Percentiles rank a stretch among this genome's conserved stretches.
Evolutionary conservation across 1,140 invertebrate species (phyloP).

Genomic region (Hirudo medicinalis): DNA sequence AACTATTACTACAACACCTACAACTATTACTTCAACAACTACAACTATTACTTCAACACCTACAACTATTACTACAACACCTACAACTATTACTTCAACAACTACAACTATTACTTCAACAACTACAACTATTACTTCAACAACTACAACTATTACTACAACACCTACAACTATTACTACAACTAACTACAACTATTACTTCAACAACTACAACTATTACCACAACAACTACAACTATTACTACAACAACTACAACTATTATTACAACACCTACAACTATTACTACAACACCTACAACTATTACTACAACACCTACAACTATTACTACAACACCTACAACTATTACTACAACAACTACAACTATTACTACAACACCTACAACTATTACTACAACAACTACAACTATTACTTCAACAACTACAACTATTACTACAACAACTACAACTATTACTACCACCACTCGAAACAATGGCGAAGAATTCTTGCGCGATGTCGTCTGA

Average conservation of each 20-base stretch:
- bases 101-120: neutral
- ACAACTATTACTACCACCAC: neutral
- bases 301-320: neutral
- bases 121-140: no score
- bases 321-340: neutral
- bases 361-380: neutral
- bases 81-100: neutral
- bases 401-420: no score
- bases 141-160: neutral
- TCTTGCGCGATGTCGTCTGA: no score
- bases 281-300: neutral
- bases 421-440: neutral
- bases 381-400: slow-evolving; percentile 4
- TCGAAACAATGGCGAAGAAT: neutral
- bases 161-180: neutral
- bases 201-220: neutral
- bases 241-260: no score
- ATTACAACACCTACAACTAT: neutral
- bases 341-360: neutral
- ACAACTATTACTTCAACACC: no score
- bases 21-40: neutral
- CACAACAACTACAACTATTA: neutral
- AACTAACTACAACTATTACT: neutral
- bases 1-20: neutral
- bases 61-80: neutral